Conservation (phyloP, 2,797 vertebrate genomes). For the Necrosyrtes monachus region DNA sequence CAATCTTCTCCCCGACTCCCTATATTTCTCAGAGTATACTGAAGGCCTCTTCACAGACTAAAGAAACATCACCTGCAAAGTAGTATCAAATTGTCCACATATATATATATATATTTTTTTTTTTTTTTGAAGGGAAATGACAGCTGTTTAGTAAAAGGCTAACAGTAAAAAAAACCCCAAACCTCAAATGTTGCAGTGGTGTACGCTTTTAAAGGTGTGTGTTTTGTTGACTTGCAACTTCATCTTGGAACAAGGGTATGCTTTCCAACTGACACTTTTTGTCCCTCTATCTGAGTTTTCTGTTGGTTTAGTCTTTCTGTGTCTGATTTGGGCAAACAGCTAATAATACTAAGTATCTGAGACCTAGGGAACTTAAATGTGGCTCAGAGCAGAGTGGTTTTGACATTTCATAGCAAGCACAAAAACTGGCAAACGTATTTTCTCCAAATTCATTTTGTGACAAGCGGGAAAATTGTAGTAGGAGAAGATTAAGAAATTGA, state of each 20-base stretch:
- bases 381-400: neutral
- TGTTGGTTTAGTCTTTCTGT: neutral
- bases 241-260: neutral
- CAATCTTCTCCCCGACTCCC: neutral
- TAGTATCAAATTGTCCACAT: neutral
- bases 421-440: neutral
- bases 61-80: neutral
- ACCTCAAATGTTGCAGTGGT: neutral
- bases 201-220: fast-evolving
- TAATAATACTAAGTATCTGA: neutral
- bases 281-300: neutral
- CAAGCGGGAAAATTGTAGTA: neutral
- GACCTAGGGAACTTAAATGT: neutral
- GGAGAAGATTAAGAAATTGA: neutral
- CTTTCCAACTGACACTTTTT: neutral
- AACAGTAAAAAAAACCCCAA: neutral
- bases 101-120: neutral
- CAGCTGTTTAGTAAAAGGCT: neutral
- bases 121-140: neutral
- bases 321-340: neutral
- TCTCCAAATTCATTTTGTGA: neutral
- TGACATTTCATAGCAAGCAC: neutral
- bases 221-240: neutral
- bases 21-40: neutral
- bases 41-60: neutral